phyloP scores from a whole-genome alignment of 2,888 invertebrate species.

The Chalcis sispes region DNA sequence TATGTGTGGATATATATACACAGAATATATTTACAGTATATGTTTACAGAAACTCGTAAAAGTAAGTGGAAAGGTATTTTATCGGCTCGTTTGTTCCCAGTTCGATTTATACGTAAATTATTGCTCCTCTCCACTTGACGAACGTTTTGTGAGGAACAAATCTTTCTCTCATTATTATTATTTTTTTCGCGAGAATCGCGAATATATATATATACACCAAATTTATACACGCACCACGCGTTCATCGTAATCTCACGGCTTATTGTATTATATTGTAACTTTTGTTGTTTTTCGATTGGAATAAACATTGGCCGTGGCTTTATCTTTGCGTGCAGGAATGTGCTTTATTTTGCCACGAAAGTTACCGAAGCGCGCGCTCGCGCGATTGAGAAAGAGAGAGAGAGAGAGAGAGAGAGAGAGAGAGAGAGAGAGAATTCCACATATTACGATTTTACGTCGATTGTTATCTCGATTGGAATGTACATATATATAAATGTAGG shows the following conservation, averaged over 20 bases:
- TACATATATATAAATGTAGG: background rate
- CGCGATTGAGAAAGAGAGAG: too few species aligned
- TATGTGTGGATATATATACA: slow-evolving; percentile 7
- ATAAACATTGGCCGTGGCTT: slow-evolving; percentile 8
- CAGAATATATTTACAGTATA: too few species aligned
- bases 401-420: too few species aligned
- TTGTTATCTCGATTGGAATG: slow-evolving; percentile 19
- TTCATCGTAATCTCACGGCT: too few species aligned
- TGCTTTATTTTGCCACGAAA: background rate
- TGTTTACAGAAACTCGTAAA: too few species aligned
- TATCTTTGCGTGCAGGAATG: slow-evolving; percentile 32
- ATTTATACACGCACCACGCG: too few species aligned
- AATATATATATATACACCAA: background rate
- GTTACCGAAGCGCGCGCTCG: too few species aligned
- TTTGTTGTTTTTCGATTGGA: slow-evolving; percentile 6
- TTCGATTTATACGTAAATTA: too few species aligned
- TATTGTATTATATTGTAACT: too few species aligned
- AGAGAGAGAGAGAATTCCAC: background rate
- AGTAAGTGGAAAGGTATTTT: too few species aligned
- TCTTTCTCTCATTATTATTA: background rate
- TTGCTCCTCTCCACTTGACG: slow-evolving; percentile 20
- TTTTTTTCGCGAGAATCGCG: background rate
- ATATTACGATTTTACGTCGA: background rate
- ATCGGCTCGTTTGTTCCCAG: slow-evolving; percentile 17
- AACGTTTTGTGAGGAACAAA: background rate